A percentile compares a stretch with the other conserved stretches of the same genome.
These are phyloP conservation scores for Amblyjoppa fuscipennis DNA, from an alignment of 2,888 invertebrate species.

Conservation along the genomic window DNA sequence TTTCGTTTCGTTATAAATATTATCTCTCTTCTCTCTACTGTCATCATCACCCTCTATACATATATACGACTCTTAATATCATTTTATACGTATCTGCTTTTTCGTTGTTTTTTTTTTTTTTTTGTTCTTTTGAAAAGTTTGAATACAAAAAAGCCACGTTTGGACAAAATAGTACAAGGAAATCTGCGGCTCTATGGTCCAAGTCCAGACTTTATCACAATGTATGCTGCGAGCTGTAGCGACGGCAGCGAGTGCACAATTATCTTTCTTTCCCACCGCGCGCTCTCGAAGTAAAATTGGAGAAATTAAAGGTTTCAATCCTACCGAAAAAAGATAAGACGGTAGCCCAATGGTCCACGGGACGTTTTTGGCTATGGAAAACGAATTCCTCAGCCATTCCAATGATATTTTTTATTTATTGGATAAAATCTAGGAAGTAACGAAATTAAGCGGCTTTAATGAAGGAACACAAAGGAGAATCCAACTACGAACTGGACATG, in stretches of 20 bases:
- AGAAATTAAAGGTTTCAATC: slow-evolving; percentile 5
- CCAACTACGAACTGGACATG: slow-evolving; percentile 13
- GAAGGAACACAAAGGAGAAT: slow-evolving; percentile 5
- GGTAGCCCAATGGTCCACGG: slow-evolving; percentile 81
- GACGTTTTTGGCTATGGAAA: slow-evolving; percentile 83
- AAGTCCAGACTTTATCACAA: slow-evolving; percentile 85
- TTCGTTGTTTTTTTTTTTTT: slow-evolving; percentile 15
- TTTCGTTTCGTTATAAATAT: slow-evolving; percentile 70
- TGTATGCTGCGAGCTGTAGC: slow-evolving; percentile 81
- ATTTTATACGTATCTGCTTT: slow-evolving; percentile 45
- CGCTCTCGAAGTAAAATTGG: slow-evolving; percentile 4
- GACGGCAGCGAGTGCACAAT: slow-evolving; percentile 43
- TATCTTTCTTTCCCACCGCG: slow-evolving; percentile 16
- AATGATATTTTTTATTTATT: slow-evolving; percentile 1
- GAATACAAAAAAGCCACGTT: slow-evolving; percentile 53
- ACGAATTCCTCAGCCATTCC: slow-evolving; percentile 70
- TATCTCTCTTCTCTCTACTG: slow-evolving; percentile 62
- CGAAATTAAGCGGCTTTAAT: slow-evolving; percentile 17
- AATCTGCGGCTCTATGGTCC: slow-evolving; percentile 66
- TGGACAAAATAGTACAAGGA: slow-evolving; percentile 61
- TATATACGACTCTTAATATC: slow-evolving; percentile 45
- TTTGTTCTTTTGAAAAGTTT: slow-evolving; percentile 53
- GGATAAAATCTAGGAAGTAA: slow-evolving; percentile 7
- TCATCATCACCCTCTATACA: slow-evolving; percentile 23
- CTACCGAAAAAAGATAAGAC: slow-evolving; percentile 72